phyloP scores from a whole-genome alignment of 1,140 invertebrate species.

The Heliconius melpomene region DNA sequence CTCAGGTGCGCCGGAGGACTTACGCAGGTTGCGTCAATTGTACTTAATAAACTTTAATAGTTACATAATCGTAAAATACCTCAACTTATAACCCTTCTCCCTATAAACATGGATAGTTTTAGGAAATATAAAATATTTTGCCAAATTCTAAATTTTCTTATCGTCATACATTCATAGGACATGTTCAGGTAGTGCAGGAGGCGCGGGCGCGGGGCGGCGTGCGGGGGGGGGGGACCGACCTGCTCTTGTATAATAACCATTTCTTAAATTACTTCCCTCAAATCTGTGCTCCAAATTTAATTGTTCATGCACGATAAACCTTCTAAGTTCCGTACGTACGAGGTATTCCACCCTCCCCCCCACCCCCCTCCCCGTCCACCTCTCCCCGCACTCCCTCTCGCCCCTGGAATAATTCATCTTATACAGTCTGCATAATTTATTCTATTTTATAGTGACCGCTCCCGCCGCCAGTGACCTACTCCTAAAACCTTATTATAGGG shows the following conservation, averaged over 20 bases:
- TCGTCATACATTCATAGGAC: neutral
- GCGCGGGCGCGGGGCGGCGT: neutral
- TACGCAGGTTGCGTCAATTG: neutral
- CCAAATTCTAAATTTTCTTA: neutral
- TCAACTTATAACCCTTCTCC: neutral
- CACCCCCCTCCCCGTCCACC: neutral
- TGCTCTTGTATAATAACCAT: constrained; percentile 12
- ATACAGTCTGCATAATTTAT: neutral
- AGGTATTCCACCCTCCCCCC: neutral
- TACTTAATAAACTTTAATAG: neutral
- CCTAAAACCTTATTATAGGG: neutral
- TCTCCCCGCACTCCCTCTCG: neutral
- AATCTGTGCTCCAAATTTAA: constrained; percentile 19
- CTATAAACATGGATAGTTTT: neutral
- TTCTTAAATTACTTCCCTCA: neutral
- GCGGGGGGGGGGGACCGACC: neutral
- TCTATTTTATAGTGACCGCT: neutral
- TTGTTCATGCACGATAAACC: constrained; percentile 21
- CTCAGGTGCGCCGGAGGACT: neutral
- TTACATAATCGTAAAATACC: neutral
- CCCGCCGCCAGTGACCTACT: neutral
- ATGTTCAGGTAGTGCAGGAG: neutral
- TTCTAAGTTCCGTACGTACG: constrained; percentile 15
- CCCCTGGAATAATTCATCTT: constrained; percentile 6
- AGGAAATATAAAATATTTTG: neutral